These are phyloP conservation scores for Sylvilagus bachmani DNA, from an alignment of 2,113 vertebrate species.

Conservation along the genomic window DNA sequence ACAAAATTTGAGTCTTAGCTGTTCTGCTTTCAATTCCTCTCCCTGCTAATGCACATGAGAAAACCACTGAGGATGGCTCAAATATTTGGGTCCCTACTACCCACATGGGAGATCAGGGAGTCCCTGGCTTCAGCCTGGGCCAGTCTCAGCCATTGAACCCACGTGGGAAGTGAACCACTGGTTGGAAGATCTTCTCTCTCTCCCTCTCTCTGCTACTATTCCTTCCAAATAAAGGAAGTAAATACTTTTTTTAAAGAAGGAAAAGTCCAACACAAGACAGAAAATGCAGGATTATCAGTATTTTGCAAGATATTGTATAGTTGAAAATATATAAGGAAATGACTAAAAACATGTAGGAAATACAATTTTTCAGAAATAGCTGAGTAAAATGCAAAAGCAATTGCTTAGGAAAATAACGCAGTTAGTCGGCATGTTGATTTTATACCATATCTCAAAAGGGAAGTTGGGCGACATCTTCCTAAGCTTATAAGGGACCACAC, in stretches of 20 bases:
- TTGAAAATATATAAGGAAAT: constrained; percentile 11
- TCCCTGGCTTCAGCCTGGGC: too few relatives aligned
- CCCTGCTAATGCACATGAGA: too few relatives aligned
- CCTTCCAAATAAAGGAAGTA: too few relatives aligned
- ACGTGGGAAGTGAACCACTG: too few relatives aligned
- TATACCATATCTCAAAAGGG: not conserved
- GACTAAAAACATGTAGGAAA: not conserved
- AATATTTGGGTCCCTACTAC: too few relatives aligned
- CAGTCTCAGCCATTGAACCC: too few relatives aligned
- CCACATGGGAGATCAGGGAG: too few relatives aligned
- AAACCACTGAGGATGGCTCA: too few relatives aligned
- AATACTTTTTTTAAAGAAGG: not conserved
- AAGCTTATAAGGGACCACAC: not conserved
- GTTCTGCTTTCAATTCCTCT: too few relatives aligned
- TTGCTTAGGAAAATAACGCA: not conserved
- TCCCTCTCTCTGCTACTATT: too few relatives aligned
- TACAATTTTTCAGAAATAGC: not conserved
- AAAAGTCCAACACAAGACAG: not conserved
- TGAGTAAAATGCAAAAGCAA: not conserved
- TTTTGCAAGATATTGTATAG: not conserved
- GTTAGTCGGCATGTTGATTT: not conserved
- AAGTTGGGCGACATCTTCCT: not conserved
- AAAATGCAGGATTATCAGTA: not conserved
- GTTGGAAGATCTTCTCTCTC: too few relatives aligned
- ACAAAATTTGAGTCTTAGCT: too few relatives aligned